These are phyloP conservation scores for Agrypnia vestita DNA, from an alignment of 1,140 invertebrate genomes.

Conservation along the genomic window DNA sequence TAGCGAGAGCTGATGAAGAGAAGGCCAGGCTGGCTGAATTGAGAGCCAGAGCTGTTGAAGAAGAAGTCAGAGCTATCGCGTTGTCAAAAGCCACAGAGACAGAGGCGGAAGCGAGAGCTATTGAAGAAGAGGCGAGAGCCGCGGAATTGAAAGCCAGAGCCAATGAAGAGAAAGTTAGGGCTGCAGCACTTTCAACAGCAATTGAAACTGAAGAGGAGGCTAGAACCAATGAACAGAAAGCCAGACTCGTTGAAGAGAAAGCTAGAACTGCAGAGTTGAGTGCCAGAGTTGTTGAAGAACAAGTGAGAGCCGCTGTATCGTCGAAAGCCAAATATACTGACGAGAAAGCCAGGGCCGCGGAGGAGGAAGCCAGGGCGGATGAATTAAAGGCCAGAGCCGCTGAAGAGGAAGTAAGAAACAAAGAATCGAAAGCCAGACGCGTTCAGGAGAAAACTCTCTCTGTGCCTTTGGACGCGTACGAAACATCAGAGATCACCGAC, in stretches of 20 bases:
- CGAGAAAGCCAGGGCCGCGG: background rate
- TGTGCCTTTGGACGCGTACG: too few relatives aligned
- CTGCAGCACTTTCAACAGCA: background rate
- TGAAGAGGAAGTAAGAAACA: background rate
- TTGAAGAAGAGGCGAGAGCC: background rate
- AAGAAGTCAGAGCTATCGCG: too few relatives aligned
- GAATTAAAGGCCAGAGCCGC: background rate
- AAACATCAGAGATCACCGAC: too few relatives aligned
- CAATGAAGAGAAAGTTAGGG: constrained; percentile 11
- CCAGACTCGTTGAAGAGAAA: background rate
- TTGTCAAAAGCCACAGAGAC: too few relatives aligned
- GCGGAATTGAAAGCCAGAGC: constrained; percentile 3
- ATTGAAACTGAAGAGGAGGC: background rate
- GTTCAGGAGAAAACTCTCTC: background rate
- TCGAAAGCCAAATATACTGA: background rate
- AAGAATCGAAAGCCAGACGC: background rate
- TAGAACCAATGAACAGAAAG: background rate
- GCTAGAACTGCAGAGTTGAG: background rate
- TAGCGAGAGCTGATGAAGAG: constrained; percentile 1
- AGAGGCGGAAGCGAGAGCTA: background rate
- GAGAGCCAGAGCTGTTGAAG: too few relatives aligned
- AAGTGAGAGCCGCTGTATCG: background rate
- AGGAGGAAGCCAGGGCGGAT: background rate
- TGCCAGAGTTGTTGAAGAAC: background rate
- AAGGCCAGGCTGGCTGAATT: background rate